Evolutionary conservation across 2,113 vertebrate genomes (phyloP), one percentile per base, ranked within the genome.

Genomic region (Corvus moneduloides): DNA sequence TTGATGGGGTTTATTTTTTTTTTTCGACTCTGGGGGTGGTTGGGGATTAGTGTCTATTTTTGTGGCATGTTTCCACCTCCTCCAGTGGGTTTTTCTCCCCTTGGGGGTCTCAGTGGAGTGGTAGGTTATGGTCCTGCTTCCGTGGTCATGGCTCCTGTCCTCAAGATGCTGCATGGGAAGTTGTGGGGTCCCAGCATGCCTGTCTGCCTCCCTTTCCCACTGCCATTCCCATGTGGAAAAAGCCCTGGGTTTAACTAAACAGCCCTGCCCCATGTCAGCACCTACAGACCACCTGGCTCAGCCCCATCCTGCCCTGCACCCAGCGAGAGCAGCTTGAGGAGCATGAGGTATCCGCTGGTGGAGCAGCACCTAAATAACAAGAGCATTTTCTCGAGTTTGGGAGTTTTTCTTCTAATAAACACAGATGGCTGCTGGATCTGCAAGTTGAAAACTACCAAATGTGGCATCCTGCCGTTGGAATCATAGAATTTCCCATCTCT

Each of bases 271-370:
- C 1, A 1, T 23, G n/a, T 10, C 66, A 51, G 20, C 30, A 16
- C 26, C n/a, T 37, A 4, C 39, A 55, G 56, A 7, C 1, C 3
- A 2, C 69, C 33, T 5, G 22, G 49, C 19, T 82, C 43, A 71
- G 28, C 46, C 32, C 13, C 11, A 4, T 37, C 48, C 90, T 94
- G 61, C 66, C 55, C 63, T 16, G 30, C 26, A 20, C n/a, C 13
- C 37, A 2, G 0, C 0, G 0, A 8, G 1, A 22, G 59, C 39
- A 20, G 33, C 43, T 23, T 19, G n/a, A 52, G 55, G 20, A 32
- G 19, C 2, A 0, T 0, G 0, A 54, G 56, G 22, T 13, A 4
- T 33, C 56, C 9, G 43, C 37, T 75, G 33, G 9, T 12, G n/a
- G 26, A 43, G 49, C n/a, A 69, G 46, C 51, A 69, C 32, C 37